Evolutionary conservation across 2,797 vertebrate species (phyloP).

Genomic region (Melanogrammus aeglefinus): DNA sequence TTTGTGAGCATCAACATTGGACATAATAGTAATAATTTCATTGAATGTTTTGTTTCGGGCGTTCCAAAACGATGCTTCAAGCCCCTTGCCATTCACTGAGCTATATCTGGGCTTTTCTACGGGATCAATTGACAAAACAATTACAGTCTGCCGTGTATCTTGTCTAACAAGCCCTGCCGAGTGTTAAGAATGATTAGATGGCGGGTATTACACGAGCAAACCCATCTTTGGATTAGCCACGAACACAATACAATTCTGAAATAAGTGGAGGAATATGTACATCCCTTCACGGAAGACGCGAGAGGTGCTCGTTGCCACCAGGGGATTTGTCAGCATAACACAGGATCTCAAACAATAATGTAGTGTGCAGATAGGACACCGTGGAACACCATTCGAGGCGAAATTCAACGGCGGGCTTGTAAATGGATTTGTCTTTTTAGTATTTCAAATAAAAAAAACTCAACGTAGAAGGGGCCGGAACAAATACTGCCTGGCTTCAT

Average conservation of each 20-base stretch:
- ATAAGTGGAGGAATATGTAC: conserved; percentile 74
- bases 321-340: conserved; percentile 79
- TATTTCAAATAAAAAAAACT: conserved; percentile 44
- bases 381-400: conserved; percentile 58
- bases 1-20: not conserved
- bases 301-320: conserved; percentile 75
- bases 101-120: conserved; percentile 50
- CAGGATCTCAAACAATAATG: conserved; percentile 74
- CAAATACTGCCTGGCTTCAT: conserved; percentile 62
- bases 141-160: conserved; percentile 68
- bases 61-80: conserved; percentile 28
- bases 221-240: conserved; percentile 73
- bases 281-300: conserved; percentile 74
- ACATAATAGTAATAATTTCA: conserved; percentile 11
- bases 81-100: conserved; percentile 44
- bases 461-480: conserved; percentile 51
- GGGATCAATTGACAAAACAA: conserved; percentile 72
- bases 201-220: conserved; percentile 71
- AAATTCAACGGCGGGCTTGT: conserved; percentile 64
- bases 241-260: conserved; percentile 73
- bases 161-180: conserved; percentile 68
- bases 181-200: conserved; percentile 73
- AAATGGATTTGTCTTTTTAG: conserved; percentile 64
- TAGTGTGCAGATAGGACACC: conserved; percentile 70
- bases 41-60: not conserved